phyloP scores from a whole-genome alignment of 1,140 invertebrate species.

The Stegodyphus dumicola region DNA sequence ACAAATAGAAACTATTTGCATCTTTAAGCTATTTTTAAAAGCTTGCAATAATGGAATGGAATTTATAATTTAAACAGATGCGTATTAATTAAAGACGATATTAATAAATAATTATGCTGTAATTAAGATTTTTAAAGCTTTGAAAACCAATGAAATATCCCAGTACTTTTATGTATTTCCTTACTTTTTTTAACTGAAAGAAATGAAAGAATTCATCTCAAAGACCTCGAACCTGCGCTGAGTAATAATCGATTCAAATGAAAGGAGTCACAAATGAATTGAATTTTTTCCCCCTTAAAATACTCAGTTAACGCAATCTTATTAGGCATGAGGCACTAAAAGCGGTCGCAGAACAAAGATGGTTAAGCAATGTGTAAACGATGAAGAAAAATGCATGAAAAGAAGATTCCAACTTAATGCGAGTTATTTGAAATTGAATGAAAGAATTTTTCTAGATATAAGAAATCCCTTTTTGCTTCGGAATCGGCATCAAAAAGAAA shows the following conservation, averaged over 20 bases:
- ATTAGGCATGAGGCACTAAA: neutral
- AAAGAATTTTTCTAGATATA: slow-evolving; percentile 45
- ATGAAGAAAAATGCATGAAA: slow-evolving; percentile 7
- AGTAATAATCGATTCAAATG: slow-evolving; percentile 8
- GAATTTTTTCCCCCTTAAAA: neutral
- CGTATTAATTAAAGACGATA: no score
- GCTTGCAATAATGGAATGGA: no score
- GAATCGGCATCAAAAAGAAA: slow-evolving; percentile 50
- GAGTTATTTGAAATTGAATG: slow-evolving; percentile 41
- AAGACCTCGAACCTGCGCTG: no score
- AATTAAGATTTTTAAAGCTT: no score
- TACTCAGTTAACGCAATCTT: neutral
- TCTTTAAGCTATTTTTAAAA: no score
- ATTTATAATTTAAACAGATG: no score
- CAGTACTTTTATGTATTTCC: no score
- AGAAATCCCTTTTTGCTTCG: slow-evolving; percentile 11
- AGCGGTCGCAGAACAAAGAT: slow-evolving; percentile 27
- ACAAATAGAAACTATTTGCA: no score
- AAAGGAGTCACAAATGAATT: neutral
- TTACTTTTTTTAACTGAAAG: no score
- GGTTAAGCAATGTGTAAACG: slow-evolving; percentile 31
- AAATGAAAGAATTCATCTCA: no score
- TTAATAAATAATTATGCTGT: no score
- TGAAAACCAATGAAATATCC: no score
- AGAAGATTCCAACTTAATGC: slow-evolving; percentile 37